Base-by-base conservation (phyloP, 2,113 vertebrate species). In the Monopterus albus region DNA sequence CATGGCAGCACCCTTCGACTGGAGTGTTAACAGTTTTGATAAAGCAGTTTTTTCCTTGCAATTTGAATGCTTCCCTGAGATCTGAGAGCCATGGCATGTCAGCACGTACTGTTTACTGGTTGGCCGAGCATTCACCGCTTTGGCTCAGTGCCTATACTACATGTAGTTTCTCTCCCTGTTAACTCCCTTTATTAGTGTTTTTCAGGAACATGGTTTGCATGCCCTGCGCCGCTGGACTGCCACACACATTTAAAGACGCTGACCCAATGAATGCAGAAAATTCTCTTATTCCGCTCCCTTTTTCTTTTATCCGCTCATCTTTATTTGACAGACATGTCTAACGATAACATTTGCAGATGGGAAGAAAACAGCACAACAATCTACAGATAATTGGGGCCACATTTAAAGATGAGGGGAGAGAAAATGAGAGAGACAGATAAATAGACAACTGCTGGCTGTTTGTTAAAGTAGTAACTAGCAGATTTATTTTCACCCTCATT, bases 281-380 rank as follows among this genome's bases (percentile, higher is more conserved):
- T 66, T 50, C 70, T 56, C 46, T 62, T 39, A 57, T 68, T 72
- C 50, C 39, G 75, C 43, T 56, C 55, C 51, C 29, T 52, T 53
- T 63, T 51, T 72, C 65, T 68, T 61, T 87, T 36, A 70, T 78
- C 75, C 46, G n/a, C 81, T 89, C 86, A 84, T 87, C 70, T 82
- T 59, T 75, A 72, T 78, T 87, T 92, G 91, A 92, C 87, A 57
- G 89, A 90, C 89, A 75, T 45, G 57, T 80, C 89, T 92, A 91
- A 91, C 88, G 87, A 89, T 79, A 86, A 83, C 81, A 75, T 82
- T 78, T 78, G 70, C 57, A 63, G 68, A 82, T 83, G 69, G 51
- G 67, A 33, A 65, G 78, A 63, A 86, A 85, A 89, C 85, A 82
- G 71, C 63, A 82, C 81, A 84, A 87, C 84, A 89, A 89, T 86